Percentiles rank a stretch among this genome's conserved stretches.
Conservation (phyloP, 2,888 invertebrate genomes). For the Morpho deidamia region DNA sequence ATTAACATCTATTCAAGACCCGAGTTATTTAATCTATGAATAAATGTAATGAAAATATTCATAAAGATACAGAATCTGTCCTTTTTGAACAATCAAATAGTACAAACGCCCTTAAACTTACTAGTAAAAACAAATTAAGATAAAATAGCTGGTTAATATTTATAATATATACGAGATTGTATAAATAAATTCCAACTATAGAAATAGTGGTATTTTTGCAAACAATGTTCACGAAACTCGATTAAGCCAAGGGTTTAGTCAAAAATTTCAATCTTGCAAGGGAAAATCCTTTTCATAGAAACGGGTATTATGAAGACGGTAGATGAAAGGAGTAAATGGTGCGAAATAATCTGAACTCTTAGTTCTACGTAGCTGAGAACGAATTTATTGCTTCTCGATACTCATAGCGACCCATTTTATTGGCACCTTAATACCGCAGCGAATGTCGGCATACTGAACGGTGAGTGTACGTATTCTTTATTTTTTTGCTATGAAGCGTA, state of each 20-base stretch:
- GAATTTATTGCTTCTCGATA: conserved; percentile 71
- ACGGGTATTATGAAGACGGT: conserved; percentile 66
- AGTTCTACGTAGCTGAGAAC: conserved; percentile 70
- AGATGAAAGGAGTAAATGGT: conserved; percentile 74
- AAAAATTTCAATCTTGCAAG: conserved; percentile 57
- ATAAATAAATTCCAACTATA: background rate
- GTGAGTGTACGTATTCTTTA: conserved; percentile 1
- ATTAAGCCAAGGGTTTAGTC: conserved; percentile 51
- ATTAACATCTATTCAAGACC: no score
- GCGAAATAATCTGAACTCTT: conserved; percentile 75
- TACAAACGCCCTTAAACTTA: no score
- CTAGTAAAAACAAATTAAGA: no score
- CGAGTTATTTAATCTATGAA: no score
- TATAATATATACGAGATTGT: background rate
- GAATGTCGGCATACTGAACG: conserved; percentile 2
- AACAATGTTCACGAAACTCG: conserved; percentile 42
- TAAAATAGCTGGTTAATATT: no score
- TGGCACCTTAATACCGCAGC: conserved; percentile 53
- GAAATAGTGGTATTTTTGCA: conserved; percentile 10
- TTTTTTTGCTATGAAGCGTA: background rate
- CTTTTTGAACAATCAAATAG: no score
- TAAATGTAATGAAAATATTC: no score
- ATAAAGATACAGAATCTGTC: no score
- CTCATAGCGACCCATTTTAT: conserved; percentile 54
- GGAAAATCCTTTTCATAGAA: conserved; percentile 60